Evolutionary conservation across 2,797 vertebrate genomes (phyloP), one percentile per base, ranked within the genome.

Genomic region (Heteromormyrus szaboi): DNA sequence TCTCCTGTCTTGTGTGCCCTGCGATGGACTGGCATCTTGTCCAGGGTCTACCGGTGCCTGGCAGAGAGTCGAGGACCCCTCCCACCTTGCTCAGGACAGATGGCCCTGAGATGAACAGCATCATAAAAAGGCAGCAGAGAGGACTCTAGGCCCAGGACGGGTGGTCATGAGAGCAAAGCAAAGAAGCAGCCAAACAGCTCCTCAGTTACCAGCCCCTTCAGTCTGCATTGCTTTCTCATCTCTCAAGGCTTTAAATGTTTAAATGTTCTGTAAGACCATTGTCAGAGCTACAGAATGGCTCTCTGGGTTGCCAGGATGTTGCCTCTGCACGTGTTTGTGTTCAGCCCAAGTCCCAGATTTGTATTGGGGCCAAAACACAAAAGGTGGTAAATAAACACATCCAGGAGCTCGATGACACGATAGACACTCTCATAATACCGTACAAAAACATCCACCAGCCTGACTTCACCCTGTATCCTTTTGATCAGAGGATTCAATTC

Each of bases 261-360:
- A 41, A 51, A 48, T 37, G 5, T 85, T 54, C 44, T 48, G 19
- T 84, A 46, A 51, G 41, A 46, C 44, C 65, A 14, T 53, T n/a
- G 11, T 22, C 41, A 87, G 14, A 56, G 29, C 79, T 81, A 41
- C 12, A 81, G 84, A 33, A 9, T n/a, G 12, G 25, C 4, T 76
- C 56, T 76, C 50, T 51, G 50, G 59, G 41, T 87, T 90, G 54
- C 85, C 37, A 33, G 65, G 25, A 87, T 89, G 72, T 76, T 68
- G 84, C 46, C 9, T 4, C 41, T 29, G 81, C 81, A 51, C 6
- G 6, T 44, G 29, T 76, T 0, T n/a, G 37, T 41, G 3, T 44
- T 44, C 17, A 19, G 68, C 33, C 5, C 14, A n/a, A 19, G 37
- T 79, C 37, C 37, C 19, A 44, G 62, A 12, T 25, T 68, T 0